phyloP scores from a whole-genome alignment of 2,113 vertebrate species.

The Chlorocebus sabaeus region DNA sequence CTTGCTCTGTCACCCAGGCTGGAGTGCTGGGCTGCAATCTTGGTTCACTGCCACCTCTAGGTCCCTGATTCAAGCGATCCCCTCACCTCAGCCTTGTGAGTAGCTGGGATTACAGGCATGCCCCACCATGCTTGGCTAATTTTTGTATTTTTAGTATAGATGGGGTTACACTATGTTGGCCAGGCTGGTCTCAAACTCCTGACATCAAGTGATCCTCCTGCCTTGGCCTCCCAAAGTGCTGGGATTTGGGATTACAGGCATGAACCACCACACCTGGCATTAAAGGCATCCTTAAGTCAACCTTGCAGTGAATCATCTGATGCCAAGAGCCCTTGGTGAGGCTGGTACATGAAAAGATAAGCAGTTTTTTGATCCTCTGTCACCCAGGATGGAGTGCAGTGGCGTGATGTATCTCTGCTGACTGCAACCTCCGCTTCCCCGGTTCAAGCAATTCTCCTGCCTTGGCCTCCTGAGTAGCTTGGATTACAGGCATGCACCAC shows the following conservation, averaged over 20 bases:
- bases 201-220: neutral
- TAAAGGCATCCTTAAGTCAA: neutral
- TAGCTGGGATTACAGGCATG: neutral
- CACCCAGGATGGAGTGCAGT: too few species aligned
- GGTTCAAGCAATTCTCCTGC: too few species aligned
- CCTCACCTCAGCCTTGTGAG: neutral
- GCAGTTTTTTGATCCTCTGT: neutral
- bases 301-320: neutral
- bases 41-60: neutral
- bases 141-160: neutral
- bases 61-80: neutral
- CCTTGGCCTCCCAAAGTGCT: neutral
- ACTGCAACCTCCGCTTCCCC: too few species aligned
- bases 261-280: neutral
- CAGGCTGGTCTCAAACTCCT: neutral
- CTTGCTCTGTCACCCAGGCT: neutral
- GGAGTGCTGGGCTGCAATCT: neutral
- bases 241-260: neutral
- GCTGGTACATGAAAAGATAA: neutral
- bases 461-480: too few species aligned
- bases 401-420: too few species aligned
- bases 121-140: neutral
- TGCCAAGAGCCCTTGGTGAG: neutral
- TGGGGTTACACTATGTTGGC: neutral
- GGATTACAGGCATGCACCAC: too few species aligned